Evolutionary conservation across 1,140 invertebrate genomes (phyloP), one percentile per base, ranked within the genome.

Genomic region (Cydia fagiglandana): DNA sequence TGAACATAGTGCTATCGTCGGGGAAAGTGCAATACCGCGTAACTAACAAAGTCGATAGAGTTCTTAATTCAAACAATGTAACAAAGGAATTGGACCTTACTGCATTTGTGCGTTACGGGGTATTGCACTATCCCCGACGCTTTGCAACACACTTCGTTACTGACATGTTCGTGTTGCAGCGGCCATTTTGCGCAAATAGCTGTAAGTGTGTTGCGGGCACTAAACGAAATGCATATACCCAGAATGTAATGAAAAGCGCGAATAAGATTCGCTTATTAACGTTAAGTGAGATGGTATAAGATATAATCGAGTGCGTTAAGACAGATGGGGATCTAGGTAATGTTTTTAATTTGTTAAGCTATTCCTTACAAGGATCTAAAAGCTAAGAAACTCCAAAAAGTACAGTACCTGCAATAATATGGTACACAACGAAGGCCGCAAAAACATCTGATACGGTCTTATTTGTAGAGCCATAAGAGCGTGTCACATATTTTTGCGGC

Each of bases 261-360:
- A 86, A 89, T 91, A 6, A 78, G 82, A 91, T 90, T 89, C 87
- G 84, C 83, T 73, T 47, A 9, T 30, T 50, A 34, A 53, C 28
- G n/a, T 24, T 73, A 47, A 45, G 30, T 73, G 13, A 20, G 17
- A 61, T 61, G 53, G 53, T n/a, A 20, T 3, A 61, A 20, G 0
- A 4, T 6, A n/a, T 61, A 3, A 17, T n/a, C 9, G 50, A 17
- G 56, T 61, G 56, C 10, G 20, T 24, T 61, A 61, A 61, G 20
- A 61, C 56, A 61, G 56, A 17, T 17, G 15, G 53, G 24, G 5
- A 24, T 61, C 56, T 61, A 61, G 56, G 20, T 56, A 56, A 56
- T 17, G 2, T 7, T 61, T 24, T 24, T 61, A 61, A 61, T 61
- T 61, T 61, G 6, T 24, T 3, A 61, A 61, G 9, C 20, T 61